phyloP scores from a whole-genome alignment of 2,113 vertebrate species.

The Turnix velox region DNA sequence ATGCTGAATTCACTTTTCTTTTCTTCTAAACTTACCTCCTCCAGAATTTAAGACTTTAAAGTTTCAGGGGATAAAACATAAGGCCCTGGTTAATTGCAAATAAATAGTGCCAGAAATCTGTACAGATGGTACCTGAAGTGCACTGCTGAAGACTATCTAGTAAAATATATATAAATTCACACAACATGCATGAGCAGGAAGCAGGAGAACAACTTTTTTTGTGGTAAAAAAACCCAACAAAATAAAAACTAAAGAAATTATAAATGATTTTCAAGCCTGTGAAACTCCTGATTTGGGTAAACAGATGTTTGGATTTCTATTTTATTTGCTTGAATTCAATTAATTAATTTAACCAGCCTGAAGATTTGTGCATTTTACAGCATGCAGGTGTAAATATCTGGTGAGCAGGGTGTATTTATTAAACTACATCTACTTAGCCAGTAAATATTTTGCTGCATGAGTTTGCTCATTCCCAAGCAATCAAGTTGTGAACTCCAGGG shows the following conservation, averaged over 20 bases:
- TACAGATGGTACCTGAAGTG: constrained; percentile 72
- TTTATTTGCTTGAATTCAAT: constrained; percentile 38
- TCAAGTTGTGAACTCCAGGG: constrained; percentile 24
- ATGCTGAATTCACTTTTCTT: constrained; percentile 51
- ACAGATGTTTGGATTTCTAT: constrained; percentile 1
- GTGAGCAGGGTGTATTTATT: not conserved
- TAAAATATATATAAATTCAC: constrained; percentile 49
- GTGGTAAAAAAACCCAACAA: not conserved
- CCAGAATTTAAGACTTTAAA: constrained; percentile 43
- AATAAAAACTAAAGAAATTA: not conserved
- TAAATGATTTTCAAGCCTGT: not conserved
- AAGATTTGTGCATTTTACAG: not conserved
- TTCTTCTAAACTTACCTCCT: constrained; percentile 61
- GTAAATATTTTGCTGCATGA: constrained; percentile 22
- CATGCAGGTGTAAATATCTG: constrained; percentile 51
- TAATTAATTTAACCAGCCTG: constrained; percentile 25
- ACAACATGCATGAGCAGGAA: not conserved
- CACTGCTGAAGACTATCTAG: constrained; percentile 26
- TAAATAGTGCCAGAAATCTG: constrained; percentile 64
- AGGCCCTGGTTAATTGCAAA: constrained; percentile 72
- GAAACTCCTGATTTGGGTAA: not conserved
- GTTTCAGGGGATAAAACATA: constrained; percentile 65
- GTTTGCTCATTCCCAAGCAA: constrained; percentile 41
- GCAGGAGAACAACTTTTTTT: constrained; percentile 1
- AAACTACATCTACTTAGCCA: not conserved